These are phyloP conservation scores for Nomada hirtipes DNA, from an alignment of 2,888 invertebrate genomes.

Conservation along the genomic window DNA sequence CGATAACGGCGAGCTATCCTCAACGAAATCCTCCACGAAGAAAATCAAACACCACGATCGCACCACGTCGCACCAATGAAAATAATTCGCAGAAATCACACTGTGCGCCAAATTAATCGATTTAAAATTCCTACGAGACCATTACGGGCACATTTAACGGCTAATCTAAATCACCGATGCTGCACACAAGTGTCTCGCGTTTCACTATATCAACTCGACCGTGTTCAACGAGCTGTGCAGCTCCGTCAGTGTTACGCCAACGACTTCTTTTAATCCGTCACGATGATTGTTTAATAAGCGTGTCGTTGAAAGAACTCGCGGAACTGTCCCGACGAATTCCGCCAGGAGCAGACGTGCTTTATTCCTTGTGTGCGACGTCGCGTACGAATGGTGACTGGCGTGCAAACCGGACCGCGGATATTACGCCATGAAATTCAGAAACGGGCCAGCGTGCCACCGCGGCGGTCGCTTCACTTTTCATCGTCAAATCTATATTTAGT, in stretches of 20 bases:
- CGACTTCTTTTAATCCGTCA: background rate
- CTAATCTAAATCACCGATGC: too few relatives aligned
- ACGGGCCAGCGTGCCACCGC: slow-evolving; percentile 63
- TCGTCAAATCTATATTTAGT: slow-evolving; percentile 68
- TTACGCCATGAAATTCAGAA: slow-evolving; percentile 63
- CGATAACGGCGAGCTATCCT: too few relatives aligned
- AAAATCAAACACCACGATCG: too few relatives aligned
- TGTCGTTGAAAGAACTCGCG: slow-evolving; percentile 25
- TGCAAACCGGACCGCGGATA: slow-evolving; percentile 33
- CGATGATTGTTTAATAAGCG: slow-evolving; percentile 26
- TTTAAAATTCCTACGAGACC: too few relatives aligned
- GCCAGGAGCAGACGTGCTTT: slow-evolving; percentile 43
- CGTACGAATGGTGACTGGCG: slow-evolving; percentile 54
- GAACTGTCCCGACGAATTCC: slow-evolving; percentile 1
- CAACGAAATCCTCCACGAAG: background rate
- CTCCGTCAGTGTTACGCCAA: background rate
- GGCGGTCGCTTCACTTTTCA: slow-evolving; percentile 56
- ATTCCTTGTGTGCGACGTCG: slow-evolving; percentile 43
- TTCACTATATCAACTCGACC: background rate
- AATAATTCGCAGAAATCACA: background rate
- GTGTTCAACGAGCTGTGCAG: background rate
- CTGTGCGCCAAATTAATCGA: background rate
- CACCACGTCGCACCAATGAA: background rate
- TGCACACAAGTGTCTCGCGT: too few relatives aligned
- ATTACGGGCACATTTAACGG: too few relatives aligned